Base-by-base conservation (phyloP, 2,113 vertebrate genomes). In the Perccottus glenii region DNA sequence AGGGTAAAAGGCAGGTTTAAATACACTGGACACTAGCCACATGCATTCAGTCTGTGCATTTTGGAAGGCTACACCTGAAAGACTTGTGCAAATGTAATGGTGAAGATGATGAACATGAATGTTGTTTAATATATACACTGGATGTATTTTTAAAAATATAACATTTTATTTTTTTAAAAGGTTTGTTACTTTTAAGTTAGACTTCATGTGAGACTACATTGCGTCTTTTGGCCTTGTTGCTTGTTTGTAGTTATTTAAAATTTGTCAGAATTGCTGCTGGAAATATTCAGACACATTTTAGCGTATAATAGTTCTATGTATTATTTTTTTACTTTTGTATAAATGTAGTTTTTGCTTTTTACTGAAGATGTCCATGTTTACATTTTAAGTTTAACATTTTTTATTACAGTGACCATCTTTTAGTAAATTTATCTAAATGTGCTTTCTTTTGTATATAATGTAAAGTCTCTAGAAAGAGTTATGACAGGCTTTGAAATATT, bases 401-500 rank as follows among this genome's bases (percentile, higher is more conserved):
- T 58, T 60, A 49, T 72, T 33, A 52, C 40, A 68, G 71, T 48
- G 35, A 72, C 62, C 32, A 60, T 40, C 64, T 70, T 84, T 88
- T 77, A 79, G 65, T 81, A 55, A 36, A 73, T 62, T 57, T 77
- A 11, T 78, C 51, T 78, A 81, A 74, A 78, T 85, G 60, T 80
- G 67, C 16, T 62, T 33, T 60, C 66, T 89, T 38, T 56, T 56
- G 78, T 86, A 88, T 73, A 88, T 85, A 78, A 48, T 82, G 82
- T 87, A 59, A 84, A 60, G 67, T 80, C 56, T 83, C 58, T 74
- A 84, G 49, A 81, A 55, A 84, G 61, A 80, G 69, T 70, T 70
- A 74, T 75, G 60, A 72, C 48, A 45, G 72, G 64, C 49, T 87
- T 89, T 85, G 78, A 77, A 73, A 85, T 83, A 87, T 85, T 88